Evolutionary conservation across 2,888 invertebrate genomes (phyloP).

Genomic region (Meganola albula): DNA sequence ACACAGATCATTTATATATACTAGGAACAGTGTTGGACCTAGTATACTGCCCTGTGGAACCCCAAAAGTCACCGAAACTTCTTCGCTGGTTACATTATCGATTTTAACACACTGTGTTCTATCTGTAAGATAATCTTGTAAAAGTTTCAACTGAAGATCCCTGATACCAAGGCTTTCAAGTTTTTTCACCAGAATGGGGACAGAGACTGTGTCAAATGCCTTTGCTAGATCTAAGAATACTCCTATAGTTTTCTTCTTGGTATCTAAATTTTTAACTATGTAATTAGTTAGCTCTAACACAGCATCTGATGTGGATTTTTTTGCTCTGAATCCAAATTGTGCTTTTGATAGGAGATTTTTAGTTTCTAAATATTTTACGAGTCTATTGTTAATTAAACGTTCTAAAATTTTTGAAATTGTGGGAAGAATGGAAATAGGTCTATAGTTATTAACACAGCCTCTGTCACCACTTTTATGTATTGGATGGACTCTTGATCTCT

Average conservation of each 20-base stretch:
- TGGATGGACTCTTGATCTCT: slow-evolving; percentile 2
- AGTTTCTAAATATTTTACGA: slow-evolving; percentile 1
- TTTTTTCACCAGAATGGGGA: slow-evolving; percentile 1
- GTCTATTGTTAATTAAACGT: neutral
- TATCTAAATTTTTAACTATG: neutral
- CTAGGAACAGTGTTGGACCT: neutral
- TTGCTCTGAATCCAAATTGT: slow-evolving; percentile 1
- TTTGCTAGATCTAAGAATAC: slow-evolving; percentile 4
- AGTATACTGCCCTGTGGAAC: slow-evolving; percentile 3
- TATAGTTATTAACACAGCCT: slow-evolving; percentile 5
- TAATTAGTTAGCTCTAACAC: slow-evolving; percentile 1
- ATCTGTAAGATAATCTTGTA: slow-evolving; percentile 3
- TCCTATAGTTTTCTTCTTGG: neutral
- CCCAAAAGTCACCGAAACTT: neutral
- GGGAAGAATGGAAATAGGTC: too few relatives aligned
- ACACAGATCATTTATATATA: neutral
- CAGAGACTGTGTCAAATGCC: slow-evolving; percentile 1
- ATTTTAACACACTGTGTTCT: slow-evolving; percentile 6
- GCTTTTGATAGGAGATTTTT: neutral
- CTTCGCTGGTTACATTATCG: slow-evolving; percentile 1
- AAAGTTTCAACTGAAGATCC: neutral
- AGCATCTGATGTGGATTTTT: slow-evolving; percentile 3
- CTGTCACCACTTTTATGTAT: slow-evolving; percentile 5
- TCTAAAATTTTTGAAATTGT: slow-evolving; percentile 3
- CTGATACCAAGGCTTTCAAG: slow-evolving; percentile 2